Evolutionary conservation across 2,113 vertebrate species (phyloP), one percentile per base, ranked within the genome.

Genomic region (Zosterops borbonicus): DNA sequence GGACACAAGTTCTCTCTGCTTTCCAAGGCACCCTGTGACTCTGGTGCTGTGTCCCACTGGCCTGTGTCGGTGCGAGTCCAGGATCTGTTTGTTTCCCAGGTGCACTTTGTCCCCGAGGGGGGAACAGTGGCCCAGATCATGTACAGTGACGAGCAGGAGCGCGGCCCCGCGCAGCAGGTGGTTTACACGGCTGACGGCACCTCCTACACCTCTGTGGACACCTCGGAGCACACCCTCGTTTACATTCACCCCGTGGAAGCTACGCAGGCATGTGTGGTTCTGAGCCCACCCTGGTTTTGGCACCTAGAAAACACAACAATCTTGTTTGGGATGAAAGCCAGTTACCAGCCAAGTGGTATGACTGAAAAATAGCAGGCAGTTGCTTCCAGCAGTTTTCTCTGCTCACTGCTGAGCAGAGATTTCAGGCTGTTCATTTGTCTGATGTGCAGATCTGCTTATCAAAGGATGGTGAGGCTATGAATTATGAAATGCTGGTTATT

Each of bases 161-260:
- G 99, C 2, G 79, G 79, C 17, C 96, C 98, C 5, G 95, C 98
- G 0, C 99, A 99, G 98, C 99, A 99, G 96, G 99, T 99, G 93
- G 99, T 99, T 23, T 99, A 99, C 77, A 97, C 99, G 0, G 98
- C 99, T 2, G 99, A 99, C 12, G 99, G 99, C 73, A 98, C 98
- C 94, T 99, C 99, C 71, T 99, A 99, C 94, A 98, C 99, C 7
- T 99, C 99, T 0, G 99, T 99, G 79, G 99, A 99, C 86, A 98
- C 99, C 17, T 99, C 99, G 1, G 99, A 99, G 95, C 99, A 99
- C 96, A 99, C 99, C 0, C 98, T 99, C 37, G 99, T 99, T 89
- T 99, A 99, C 98, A 99, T 99, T 89, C 99, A 99, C 87, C 99
- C 99, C 4, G 98, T 99, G 86, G 99, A 99, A 97, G 99, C 99